Percentiles rank a stretch among this genome's conserved stretches.
Conservation (phyloP, 2,113 vertebrate genomes). For the Datnioides undecimradiatus region DNA sequence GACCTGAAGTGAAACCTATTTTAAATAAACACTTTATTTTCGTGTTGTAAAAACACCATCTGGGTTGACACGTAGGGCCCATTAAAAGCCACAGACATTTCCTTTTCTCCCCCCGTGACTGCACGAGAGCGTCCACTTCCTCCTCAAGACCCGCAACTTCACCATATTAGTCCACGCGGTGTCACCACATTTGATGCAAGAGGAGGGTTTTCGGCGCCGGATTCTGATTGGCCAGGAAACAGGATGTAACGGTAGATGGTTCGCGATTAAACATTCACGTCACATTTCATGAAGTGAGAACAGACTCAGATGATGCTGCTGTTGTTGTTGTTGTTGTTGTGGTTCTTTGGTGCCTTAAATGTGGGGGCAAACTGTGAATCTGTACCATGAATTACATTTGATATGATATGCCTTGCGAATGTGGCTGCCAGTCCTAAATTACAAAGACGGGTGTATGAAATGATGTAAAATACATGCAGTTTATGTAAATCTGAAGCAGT, state of each 20-base stretch:
- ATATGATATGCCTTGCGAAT: too few species aligned
- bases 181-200: background rate
- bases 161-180: background rate
- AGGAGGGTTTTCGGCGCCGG: too few species aligned
- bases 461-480: background rate
- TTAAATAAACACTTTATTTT: background rate
- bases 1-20: background rate
- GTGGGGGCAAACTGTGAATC: too few species aligned
- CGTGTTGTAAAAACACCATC: background rate
- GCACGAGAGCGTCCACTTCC: background rate
- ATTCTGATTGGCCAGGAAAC: constrained; percentile 6
- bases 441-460: background rate
- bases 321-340: too few species aligned
- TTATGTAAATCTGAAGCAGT: background rate
- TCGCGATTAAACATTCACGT: background rate
- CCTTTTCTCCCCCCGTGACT: background rate
- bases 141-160: background rate
- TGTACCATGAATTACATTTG: background rate
- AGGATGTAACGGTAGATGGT: background rate
- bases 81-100: background rate
- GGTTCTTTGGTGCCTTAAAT: background rate
- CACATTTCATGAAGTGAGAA: background rate
- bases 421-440: background rate
- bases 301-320: background rate
- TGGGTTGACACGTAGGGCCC: background rate